Percentiles rank a stretch among this genome's conserved stretches.
phyloP scores from a whole-genome alignment of 1,140 invertebrate genomes.

The Oryzaephilus surinamensis region DNA sequence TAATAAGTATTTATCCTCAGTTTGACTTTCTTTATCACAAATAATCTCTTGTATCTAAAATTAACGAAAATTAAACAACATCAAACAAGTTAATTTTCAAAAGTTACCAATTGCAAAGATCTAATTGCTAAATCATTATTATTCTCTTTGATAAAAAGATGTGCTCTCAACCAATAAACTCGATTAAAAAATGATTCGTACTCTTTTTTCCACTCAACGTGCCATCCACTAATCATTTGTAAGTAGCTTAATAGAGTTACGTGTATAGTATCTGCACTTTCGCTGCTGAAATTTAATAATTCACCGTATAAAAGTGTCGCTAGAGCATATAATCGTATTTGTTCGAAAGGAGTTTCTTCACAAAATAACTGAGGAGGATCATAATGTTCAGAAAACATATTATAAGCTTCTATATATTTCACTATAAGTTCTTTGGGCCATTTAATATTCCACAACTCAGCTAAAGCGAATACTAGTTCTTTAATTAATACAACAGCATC shows the following conservation, averaged over 20 bases:
- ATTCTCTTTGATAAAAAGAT: constrained; percentile 41
- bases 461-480: constrained; percentile 46
- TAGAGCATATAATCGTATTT: constrained; percentile 44
- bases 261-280: constrained; percentile 5
- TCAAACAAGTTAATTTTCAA: constrained; percentile 2
- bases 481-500: constrained; percentile 54
- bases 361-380: constrained; percentile 43
- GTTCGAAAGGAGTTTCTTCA: constrained; percentile 38
- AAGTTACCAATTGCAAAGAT: constrained; percentile 37
- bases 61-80: neutral
- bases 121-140: constrained; percentile 40
- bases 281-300: constrained; percentile 32
- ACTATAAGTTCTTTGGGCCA: constrained; percentile 53
- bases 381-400: constrained; percentile 42
- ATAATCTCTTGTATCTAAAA: constrained; percentile 36
- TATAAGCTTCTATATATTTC: constrained; percentile 49
- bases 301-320: constrained; percentile 54
- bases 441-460: constrained; percentile 46
- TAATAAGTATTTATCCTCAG: constrained; percentile 28
- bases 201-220: constrained; percentile 35
- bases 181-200: constrained; percentile 37
- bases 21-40: constrained; percentile 28
- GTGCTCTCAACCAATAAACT: constrained; percentile 44
- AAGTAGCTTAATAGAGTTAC: constrained; percentile 22
- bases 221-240: constrained; percentile 33